Conservation (phyloP, 2,797 vertebrate genomes). For the Dendrocincla tyrannina region DNA sequence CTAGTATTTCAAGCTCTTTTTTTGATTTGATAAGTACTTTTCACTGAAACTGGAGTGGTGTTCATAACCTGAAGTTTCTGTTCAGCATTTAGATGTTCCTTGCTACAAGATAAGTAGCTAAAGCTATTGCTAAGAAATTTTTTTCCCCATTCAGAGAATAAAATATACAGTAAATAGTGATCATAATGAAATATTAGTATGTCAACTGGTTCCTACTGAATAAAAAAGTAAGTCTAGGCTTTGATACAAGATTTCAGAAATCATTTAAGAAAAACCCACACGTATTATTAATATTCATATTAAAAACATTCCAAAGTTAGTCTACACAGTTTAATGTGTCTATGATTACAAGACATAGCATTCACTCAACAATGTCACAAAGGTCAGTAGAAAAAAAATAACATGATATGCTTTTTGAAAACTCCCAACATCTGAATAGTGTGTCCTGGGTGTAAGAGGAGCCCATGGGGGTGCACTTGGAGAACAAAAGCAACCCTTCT, state of each 20-base stretch:
- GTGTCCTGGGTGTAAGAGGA: slow-evolving; percentile 81
- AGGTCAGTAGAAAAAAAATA: slow-evolving; percentile 82
- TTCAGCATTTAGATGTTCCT: background rate
- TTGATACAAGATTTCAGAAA: background rate
- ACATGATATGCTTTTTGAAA: slow-evolving; percentile 83
- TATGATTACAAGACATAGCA: slow-evolving; percentile 81
- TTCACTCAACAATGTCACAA: slow-evolving; percentile 89
- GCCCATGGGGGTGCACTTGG: slow-evolving; percentile 81
- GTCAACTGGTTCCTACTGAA: background rate
- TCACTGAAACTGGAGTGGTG: background rate
- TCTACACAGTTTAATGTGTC: slow-evolving; percentile 71
- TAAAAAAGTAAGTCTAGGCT: background rate
- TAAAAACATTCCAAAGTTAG: slow-evolving; percentile 43
- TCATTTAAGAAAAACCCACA: background rate
- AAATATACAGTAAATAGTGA: background rate
- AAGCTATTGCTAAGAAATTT: background rate
- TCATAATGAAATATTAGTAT: background rate
- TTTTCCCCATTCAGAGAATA: background rate
- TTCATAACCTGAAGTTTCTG: background rate
- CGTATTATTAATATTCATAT: background rate
- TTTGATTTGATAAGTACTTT: background rate
- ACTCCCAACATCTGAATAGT: slow-evolving; percentile 78
- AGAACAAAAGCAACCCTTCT: slow-evolving; percentile 98
- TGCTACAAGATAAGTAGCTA: background rate
- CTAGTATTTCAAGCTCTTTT: background rate